A percentile compares a stretch with the other conserved stretches of the same genome.
Evolutionary conservation across 2,113 vertebrate genomes (phyloP).

Genomic region (Aramus guarauna): DNA sequence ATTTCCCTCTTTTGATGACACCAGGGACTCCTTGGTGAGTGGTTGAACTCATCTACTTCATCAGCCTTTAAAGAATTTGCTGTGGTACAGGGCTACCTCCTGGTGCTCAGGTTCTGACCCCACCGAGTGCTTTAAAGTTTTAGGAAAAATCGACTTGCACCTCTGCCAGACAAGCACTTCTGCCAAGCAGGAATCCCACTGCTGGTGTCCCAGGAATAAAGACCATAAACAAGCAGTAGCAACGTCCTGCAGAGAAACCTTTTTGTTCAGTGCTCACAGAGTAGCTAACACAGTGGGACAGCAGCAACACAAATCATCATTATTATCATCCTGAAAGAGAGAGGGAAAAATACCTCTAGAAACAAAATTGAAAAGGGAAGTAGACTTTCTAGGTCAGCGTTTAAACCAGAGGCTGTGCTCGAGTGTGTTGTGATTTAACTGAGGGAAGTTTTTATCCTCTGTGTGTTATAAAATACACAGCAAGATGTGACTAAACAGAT

Average conservation of each 20-base stretch:
- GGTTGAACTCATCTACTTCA: not conserved
- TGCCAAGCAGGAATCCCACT: slow-evolving; percentile 2
- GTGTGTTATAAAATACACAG: not conserved
- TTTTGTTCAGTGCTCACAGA: not conserved
- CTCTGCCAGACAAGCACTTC: not conserved
- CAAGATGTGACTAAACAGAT: not conserved
- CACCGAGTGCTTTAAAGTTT: not conserved
- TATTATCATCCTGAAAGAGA: slow-evolving; percentile 16
- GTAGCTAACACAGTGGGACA: not conserved
- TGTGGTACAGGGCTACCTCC: not conserved
- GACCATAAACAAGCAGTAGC: slow-evolving; percentile 15
- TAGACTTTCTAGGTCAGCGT: not conserved
- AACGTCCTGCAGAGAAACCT: slow-evolving; percentile 8
- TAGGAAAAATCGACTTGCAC: not conserved
- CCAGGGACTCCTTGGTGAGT: not conserved
- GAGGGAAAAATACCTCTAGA: slow-evolving; percentile 18
- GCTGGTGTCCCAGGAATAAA: not conserved
- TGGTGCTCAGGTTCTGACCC: not conserved
- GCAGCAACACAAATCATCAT: slow-evolving; percentile 28
- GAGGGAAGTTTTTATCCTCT: not conserved
- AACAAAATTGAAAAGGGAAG: slow-evolving; percentile 2
- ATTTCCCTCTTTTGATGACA: slow-evolving; percentile 9
- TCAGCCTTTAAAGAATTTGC: not conserved
- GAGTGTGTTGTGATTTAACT: not conserved
- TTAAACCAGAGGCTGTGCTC: not conserved